Evolutionary conservation across 2,888 invertebrate genomes (phyloP).

Genomic region (Odontomyia ornata): DNA sequence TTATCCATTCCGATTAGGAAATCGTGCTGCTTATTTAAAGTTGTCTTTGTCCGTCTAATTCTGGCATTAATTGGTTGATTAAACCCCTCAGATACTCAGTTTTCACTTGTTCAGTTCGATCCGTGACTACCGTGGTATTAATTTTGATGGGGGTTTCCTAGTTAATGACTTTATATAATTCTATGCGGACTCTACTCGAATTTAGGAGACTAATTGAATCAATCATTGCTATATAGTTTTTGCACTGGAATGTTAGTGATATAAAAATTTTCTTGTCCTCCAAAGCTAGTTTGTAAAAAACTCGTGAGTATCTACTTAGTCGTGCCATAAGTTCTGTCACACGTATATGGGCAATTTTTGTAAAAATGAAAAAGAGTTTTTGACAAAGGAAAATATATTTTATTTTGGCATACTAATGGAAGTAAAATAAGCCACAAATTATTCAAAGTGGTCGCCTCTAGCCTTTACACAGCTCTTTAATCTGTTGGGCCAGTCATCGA

Average conservation of each 20-base stretch:
- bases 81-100: slow-evolving; percentile 49
- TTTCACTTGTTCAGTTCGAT: slow-evolving; percentile 46
- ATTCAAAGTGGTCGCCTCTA: too few species aligned
- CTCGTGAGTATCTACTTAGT: neutral
- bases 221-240: slow-evolving; percentile 31
- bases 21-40: slow-evolving; percentile 49
- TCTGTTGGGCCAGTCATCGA: too few species aligned
- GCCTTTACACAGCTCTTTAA: too few species aligned
- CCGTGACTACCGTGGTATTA: slow-evolving; percentile 45
- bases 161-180: slow-evolving; percentile 7
- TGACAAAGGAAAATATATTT: too few species aligned
- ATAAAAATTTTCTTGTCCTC: slow-evolving; percentile 42
- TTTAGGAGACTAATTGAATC: slow-evolving; percentile 48
- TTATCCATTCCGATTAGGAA: slow-evolving; percentile 49
- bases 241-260: slow-evolving; percentile 26
- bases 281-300: slow-evolving; percentile 48
- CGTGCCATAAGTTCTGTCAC: too few species aligned
- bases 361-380: too few species aligned
- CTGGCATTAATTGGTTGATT: slow-evolving; percentile 47
- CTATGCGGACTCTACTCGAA: slow-evolving; percentile 35
- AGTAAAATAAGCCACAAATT: too few species aligned
- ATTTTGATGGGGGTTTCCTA: slow-evolving; percentile 24
- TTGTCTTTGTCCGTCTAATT: slow-evolving; percentile 48
- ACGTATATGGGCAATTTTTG: too few species aligned
- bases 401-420: too few species aligned